Percentiles rank a stretch among this genome's conserved stretches.
Evolutionary conservation across 2,113 vertebrate species (phyloP).

Genomic region (Tupaia chinensis): DNA sequence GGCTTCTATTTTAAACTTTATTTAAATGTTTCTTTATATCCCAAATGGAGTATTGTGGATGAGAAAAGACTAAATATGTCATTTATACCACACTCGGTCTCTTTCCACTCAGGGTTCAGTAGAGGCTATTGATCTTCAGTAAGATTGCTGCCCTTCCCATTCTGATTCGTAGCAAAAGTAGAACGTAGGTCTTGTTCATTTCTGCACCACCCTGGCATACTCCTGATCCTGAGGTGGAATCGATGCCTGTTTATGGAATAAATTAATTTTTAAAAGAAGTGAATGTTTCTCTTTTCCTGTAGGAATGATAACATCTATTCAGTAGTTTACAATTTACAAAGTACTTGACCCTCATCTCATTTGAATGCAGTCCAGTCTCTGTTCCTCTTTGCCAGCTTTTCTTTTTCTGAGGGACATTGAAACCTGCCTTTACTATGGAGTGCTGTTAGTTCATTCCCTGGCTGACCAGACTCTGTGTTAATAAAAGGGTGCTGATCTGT

Average conservation of each 20-base stretch:
- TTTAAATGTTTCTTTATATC: neutral
- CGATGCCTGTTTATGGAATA: neutral
- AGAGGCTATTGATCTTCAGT: neutral
- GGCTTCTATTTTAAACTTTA: neutral
- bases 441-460: constrained; percentile 26
- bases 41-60: neutral
- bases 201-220: neutral
- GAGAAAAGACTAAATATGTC: neutral
- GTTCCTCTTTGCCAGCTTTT: constrained; percentile 42
- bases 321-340: neutral
- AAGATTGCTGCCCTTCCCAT: neutral
- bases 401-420: neutral
- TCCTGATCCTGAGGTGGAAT: constrained; percentile 42
- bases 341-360: neutral
- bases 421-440: neutral
- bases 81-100: neutral
- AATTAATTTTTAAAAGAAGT: constrained; percentile 1
- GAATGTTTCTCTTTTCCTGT: neutral
- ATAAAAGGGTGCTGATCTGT: neutral
- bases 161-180: neutral
- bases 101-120: neutral
- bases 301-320: neutral
- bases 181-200: neutral
- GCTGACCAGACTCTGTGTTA: neutral
- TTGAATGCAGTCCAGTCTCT: neutral